A percentile compares a stretch with the other conserved stretches of the same genome.
These are phyloP conservation scores for Rhinolophus ferrumequinum DNA, from an alignment of 2,113 vertebrate species.

Conservation along the genomic window DNA sequence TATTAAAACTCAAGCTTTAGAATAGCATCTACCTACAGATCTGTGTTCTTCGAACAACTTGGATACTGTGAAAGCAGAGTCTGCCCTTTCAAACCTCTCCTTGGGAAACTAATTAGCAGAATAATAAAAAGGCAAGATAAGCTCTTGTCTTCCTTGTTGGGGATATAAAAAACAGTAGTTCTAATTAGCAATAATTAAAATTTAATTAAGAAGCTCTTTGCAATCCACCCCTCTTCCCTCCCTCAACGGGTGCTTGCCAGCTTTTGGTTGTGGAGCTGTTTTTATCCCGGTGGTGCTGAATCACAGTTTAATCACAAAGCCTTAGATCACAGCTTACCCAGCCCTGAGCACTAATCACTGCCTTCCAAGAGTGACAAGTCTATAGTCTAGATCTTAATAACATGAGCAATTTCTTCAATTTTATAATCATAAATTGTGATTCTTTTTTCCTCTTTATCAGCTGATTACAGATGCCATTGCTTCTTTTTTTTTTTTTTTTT, in stretches of 20 bases:
- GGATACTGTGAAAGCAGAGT: slow-evolving; percentile 61
- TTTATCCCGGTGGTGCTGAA: slow-evolving; percentile 84
- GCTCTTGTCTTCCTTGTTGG: slow-evolving; percentile 79
- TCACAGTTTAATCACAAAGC: slow-evolving; percentile 45
- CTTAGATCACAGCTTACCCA: neutral
- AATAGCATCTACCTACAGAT: slow-evolving; percentile 15
- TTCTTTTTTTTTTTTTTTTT: neutral
- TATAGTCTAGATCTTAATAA: neutral
- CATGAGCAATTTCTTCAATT: slow-evolving; percentile 50
- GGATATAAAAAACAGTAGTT: slow-evolving; percentile 82
- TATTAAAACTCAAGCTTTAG: neutral
- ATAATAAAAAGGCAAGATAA: slow-evolving; percentile 81
- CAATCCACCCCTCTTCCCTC: slow-evolving; percentile 52
- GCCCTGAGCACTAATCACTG: neutral
- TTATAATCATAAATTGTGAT: slow-evolving; percentile 23
- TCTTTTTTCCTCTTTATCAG: slow-evolving; percentile 49
- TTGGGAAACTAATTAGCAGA: slow-evolving; percentile 83
- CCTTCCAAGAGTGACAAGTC: slow-evolving; percentile 2
- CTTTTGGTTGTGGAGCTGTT: slow-evolving; percentile 81
- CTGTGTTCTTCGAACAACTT: slow-evolving; percentile 51
- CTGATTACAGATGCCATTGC: slow-evolving; percentile 66
- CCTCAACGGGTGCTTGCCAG: neutral
- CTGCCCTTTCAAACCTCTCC: slow-evolving; percentile 72
- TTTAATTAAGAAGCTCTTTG: slow-evolving; percentile 85
- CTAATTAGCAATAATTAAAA: slow-evolving; percentile 87